A percentile compares a stretch with the other conserved stretches of the same genome.
Evolutionary conservation across 1,140 invertebrate genomes (phyloP).

Genomic region (Cotesia chilonis): DNA sequence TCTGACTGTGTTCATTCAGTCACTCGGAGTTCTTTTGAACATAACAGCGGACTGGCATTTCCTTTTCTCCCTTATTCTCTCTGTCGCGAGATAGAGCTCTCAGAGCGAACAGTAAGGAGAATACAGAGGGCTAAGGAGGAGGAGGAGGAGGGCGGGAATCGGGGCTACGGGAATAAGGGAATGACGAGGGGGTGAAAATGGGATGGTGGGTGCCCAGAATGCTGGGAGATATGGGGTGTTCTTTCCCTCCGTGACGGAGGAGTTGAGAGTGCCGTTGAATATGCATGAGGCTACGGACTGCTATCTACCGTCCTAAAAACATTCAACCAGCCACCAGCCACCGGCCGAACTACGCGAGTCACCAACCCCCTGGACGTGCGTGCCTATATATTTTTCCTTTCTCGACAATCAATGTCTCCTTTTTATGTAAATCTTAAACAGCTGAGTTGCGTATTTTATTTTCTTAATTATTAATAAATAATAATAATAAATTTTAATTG

Average conservation of each 20-base stretch:
- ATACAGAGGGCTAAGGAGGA: constrained; percentile 36
- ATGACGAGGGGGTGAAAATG: constrained; percentile 31
- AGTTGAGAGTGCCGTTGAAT: constrained; percentile 67
- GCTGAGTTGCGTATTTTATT: background rate
- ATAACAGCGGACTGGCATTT: constrained; percentile 25
- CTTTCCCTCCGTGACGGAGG: constrained; percentile 67
- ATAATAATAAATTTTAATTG: background rate
- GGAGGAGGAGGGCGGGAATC: constrained; percentile 7
- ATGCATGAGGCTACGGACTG: constrained; percentile 63
- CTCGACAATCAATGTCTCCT: constrained; percentile 60
- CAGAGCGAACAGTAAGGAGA: background rate
- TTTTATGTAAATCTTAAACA: constrained; percentile 39
- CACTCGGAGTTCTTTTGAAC: constrained; percentile 27
- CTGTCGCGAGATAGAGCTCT: constrained; percentile 22
- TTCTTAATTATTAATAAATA: background rate
- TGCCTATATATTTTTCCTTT: constrained; percentile 18
- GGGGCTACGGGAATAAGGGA: constrained; percentile 25
- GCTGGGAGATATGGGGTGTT: constrained; percentile 54
- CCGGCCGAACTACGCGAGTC: constrained; percentile 30
- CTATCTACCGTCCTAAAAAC: constrained; percentile 66
- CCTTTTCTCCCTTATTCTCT: constrained; percentile 34
- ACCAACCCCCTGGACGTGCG: constrained; percentile 43
- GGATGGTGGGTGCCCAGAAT: constrained; percentile 42
- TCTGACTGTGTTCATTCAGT: background rate
- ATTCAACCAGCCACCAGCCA: constrained; percentile 48